Evolutionary conservation across 2,113 vertebrate genomes (phyloP).

Genomic region (Lucifuga dentata): DNA sequence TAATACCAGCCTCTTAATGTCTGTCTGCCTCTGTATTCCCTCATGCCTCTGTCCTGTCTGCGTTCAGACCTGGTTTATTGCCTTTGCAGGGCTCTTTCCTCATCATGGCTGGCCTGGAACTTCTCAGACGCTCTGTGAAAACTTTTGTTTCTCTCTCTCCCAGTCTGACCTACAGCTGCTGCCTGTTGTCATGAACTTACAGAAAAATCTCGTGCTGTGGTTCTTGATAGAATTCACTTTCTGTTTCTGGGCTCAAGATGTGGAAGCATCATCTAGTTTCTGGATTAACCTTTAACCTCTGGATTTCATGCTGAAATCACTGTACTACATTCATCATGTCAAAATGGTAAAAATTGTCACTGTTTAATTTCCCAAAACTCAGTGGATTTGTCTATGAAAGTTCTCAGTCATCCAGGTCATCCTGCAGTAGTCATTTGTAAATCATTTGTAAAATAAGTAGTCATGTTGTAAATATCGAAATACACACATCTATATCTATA

Average conservation of each 20-base stretch:
- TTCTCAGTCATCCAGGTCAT: too few relatives aligned
- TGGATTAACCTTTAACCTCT: constrained; percentile 7
- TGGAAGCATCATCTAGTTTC: neutral
- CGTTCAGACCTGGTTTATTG: constrained; percentile 9
- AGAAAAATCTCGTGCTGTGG: neutral
- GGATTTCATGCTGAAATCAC: constrained; percentile 1
- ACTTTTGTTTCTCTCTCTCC: constrained; percentile 14
- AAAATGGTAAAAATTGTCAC: too few relatives aligned
- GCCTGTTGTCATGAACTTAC: neutral
- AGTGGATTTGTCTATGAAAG: too few relatives aligned
- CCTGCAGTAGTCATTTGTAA: too few relatives aligned
- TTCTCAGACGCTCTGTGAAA: constrained; percentile 2
- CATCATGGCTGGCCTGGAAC: constrained; percentile 19
- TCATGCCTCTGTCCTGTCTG: neutral
- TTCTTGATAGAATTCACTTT: neutral
- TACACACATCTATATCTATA: too few relatives aligned
- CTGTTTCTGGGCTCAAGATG: neutral
- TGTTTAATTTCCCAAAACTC: too few relatives aligned
- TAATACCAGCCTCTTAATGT: constrained; percentile 22
- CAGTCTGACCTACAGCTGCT: constrained; percentile 4
- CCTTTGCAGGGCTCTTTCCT: constrained; percentile 12
- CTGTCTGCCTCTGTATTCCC: neutral
- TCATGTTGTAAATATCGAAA: too few relatives aligned
- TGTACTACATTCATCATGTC: too few relatives aligned
- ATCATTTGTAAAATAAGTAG: too few relatives aligned